These are phyloP conservation scores for Prunella strophiata DNA, from an alignment of 2,797 vertebrate genomes.

Conservation along the genomic window DNA sequence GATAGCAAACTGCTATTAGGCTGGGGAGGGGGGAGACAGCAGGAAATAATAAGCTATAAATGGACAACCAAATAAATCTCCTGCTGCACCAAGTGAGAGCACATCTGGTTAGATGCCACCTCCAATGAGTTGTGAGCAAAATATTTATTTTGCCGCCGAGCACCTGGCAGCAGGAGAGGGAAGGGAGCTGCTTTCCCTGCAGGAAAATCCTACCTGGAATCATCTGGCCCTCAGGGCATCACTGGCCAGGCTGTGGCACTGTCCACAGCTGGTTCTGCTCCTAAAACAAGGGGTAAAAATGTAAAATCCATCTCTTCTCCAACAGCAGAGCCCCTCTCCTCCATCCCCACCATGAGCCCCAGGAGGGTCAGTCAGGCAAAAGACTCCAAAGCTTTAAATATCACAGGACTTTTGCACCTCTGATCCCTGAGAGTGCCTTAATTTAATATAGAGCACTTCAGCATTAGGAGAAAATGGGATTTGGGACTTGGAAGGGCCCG, in stretches of 20 bases:
- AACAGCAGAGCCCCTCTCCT: neutral
- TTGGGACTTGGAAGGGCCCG: neutral
- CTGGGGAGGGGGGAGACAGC: neutral
- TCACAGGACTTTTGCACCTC: neutral
- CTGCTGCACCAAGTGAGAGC: conserved; percentile 22
- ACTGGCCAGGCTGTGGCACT: neutral
- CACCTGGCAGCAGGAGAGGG: conserved; percentile 16
- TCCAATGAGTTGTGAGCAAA: conserved; percentile 65
- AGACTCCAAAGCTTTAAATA: neutral
- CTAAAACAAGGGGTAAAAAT: too few species aligned
- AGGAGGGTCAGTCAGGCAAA: neutral
- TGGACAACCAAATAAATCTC: conserved; percentile 51
- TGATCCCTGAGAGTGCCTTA: neutral
- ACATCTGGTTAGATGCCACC: conserved; percentile 65
- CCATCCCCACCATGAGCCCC: neutral
- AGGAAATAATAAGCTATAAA: conserved; percentile 41
- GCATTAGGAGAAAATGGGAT: conserved; percentile 47
- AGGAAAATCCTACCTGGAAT: neutral
- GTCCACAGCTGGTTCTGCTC: neutral
- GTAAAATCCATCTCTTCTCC: neutral
- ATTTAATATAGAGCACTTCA: neutral
- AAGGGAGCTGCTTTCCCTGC: neutral
- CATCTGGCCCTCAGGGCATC: neutral
- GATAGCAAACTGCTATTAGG: conserved; percentile 62
- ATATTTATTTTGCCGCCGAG: conserved; percentile 38